Percentiles rank a stretch among this genome's conserved stretches.
phyloP scores from a whole-genome alignment of 2,113 vertebrate species.

The Gymnogyps californianus region DNA sequence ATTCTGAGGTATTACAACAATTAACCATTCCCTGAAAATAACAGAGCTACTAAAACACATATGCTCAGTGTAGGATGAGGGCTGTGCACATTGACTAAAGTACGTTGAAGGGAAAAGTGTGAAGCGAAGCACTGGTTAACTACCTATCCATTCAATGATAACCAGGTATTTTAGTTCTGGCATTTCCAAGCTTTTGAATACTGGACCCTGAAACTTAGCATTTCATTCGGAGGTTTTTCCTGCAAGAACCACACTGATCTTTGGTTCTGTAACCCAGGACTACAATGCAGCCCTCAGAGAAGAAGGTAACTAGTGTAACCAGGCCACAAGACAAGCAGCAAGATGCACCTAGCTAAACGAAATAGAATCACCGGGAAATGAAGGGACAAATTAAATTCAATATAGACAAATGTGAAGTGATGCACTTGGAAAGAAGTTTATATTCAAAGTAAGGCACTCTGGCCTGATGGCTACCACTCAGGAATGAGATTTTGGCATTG shows the following conservation, averaged over 20 bases:
- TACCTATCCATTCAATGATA: neutral
- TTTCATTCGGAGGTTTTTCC: neutral
- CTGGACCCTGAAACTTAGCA: neutral
- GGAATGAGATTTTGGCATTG: neutral
- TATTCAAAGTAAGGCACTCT: neutral
- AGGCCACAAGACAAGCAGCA: neutral
- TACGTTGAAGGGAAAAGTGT: rapidly evolving
- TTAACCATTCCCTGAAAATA: neutral
- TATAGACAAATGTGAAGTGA: neutral
- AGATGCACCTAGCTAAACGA: neutral
- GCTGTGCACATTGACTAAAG: neutral
- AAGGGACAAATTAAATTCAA: neutral
- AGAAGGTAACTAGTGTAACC: neutral
- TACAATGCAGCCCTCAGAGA: neutral
- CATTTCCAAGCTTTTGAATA: neutral
- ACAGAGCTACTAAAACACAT: neutral
- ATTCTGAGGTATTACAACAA: neutral
- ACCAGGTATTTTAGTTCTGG: neutral
- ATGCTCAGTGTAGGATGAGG: neutral
- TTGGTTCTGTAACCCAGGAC: neutral
- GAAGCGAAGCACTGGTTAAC: neutral
- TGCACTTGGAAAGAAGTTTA: neutral
- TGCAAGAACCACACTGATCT: neutral
- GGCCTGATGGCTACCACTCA: neutral
- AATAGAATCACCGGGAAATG: neutral